Base-by-base conservation (phyloP, 2,888 invertebrate species). In the Hydropsyche betteni region DNA sequence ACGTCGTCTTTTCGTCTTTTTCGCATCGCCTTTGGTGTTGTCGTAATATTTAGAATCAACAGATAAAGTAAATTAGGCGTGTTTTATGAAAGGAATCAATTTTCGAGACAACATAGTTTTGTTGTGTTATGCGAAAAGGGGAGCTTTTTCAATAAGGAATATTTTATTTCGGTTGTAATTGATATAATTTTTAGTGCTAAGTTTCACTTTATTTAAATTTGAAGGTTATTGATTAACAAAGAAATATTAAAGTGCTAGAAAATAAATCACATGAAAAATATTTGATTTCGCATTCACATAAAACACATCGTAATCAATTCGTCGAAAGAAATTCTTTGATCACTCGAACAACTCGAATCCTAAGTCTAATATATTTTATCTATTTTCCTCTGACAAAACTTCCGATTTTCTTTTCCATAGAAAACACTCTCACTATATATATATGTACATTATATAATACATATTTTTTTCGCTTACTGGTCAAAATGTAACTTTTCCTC, bases 21-120 rank as follows among this genome's bases (percentile, higher is more conserved):
- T 69, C 50, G 55, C n/a, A 2, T 10, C 5, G 33, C 5, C 53
- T 53, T 70, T 70, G 51, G 70, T 53, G 36, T 44, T 44, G 10
- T 70, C 53, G 24, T 70, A 70, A 70, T 34, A 70, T 24, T 69
- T 70, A 33, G 52, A 70, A 53, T 70, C 70, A 53, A 70, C 70
- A 53, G 70, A 24, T 70, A 33, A 70, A 51, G 70, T 52, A 53
- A 70, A 70, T 70, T 44, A 4, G 6, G 44, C 3, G 10, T 44
- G 44, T 8, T 70, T 70, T 53, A 53, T 70, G 70, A 70, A 70
- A 24, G 53, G 51, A 53, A 70, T 53, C 52, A 70, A 70, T 53
- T 70, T 70, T 70, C 69, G 50, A 16, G 51, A 50, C 33, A 2
- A 51, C 14, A 16, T 33, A 2, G 44, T 44, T 2, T 44, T 44